phyloP scores from a whole-genome alignment of 2,888 invertebrate species.

The Toxonevra muliebris region DNA sequence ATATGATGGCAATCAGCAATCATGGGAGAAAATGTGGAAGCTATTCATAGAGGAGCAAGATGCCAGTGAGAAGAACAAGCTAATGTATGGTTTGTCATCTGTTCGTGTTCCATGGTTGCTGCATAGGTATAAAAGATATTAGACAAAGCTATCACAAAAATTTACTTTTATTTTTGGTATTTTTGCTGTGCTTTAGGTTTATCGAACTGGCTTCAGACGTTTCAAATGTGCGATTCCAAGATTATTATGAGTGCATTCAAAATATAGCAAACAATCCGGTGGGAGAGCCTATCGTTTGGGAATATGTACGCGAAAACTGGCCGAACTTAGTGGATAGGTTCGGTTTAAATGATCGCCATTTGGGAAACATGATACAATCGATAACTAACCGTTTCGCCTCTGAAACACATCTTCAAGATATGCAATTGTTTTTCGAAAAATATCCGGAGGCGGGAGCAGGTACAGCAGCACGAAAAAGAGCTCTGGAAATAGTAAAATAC shows the following conservation, averaged over 20 bases:
- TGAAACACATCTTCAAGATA: constrained; percentile 76
- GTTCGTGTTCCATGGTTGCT: constrained; percentile 74
- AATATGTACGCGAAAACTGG: constrained; percentile 84
- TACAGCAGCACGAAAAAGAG: constrained; percentile 74
- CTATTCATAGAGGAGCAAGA: constrained; percentile 78
- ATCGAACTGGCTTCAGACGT: constrained; percentile 79
- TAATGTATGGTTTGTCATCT: constrained; percentile 78
- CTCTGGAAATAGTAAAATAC: constrained; percentile 79
- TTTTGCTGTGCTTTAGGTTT: constrained; percentile 67
- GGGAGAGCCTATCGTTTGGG: constrained; percentile 83
- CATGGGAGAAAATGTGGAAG: constrained; percentile 81
- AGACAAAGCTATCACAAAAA: background rate
- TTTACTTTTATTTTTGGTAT: background rate
- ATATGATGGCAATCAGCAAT: constrained; percentile 68
- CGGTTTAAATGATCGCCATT: constrained; percentile 81
- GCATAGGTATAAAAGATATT: constrained; percentile 68
- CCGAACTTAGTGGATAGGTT: constrained; percentile 78
- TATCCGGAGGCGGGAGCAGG: constrained; percentile 92
- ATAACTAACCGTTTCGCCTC: constrained; percentile 78
- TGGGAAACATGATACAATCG: constrained; percentile 78
- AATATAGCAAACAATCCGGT: constrained; percentile 77
- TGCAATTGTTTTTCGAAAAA: constrained; percentile 78
- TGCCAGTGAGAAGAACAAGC: constrained; percentile 79
- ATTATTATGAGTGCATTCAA: constrained; percentile 78
- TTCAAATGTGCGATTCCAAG: constrained; percentile 80